Evolutionary conservation across 2,797 vertebrate genomes (phyloP).

Genomic region (Remorina albescens): DNA sequence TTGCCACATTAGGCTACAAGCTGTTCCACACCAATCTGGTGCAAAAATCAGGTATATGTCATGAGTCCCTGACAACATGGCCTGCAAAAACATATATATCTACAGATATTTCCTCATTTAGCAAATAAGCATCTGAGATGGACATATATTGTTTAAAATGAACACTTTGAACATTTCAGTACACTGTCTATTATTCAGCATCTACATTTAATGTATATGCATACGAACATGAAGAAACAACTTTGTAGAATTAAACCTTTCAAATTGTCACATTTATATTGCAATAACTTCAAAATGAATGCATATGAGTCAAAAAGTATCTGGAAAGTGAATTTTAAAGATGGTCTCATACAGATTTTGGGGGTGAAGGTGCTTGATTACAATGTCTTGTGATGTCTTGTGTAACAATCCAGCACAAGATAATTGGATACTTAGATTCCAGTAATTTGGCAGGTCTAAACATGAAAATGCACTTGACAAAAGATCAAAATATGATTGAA

Average conservation of each 20-base stretch:
- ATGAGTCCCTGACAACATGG: conserved; percentile 31
- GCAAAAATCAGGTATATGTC: conserved; percentile 50
- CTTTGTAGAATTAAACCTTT: neutral
- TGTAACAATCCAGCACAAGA: neutral
- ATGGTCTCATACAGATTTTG: neutral
- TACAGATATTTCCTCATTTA: conserved; percentile 15
- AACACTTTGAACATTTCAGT: conserved; percentile 21
- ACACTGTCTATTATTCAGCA: neutral
- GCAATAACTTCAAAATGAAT: neutral
- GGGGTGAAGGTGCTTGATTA: conserved; percentile 3
- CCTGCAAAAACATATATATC: conserved; percentile 16
- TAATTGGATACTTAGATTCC: conserved; percentile 34
- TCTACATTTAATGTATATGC: too few relatives aligned
- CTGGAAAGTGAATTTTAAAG: neutral
- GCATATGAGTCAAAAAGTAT: neutral
- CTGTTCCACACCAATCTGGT: conserved; percentile 65
- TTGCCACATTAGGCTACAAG: conserved; percentile 59
- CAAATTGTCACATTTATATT: neutral
- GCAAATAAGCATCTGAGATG: conserved; percentile 6
- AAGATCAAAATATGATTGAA: conserved; percentile 35
- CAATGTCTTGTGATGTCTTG: neutral
- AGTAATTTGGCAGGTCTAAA: conserved; percentile 21
- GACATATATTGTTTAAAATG: conserved; percentile 8
- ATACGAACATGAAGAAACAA: neutral
- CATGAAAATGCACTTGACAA: conserved; percentile 29